These are phyloP conservation scores for Patella depressa DNA, from an alignment of 2,888 invertebrate genomes.

Conservation along the genomic window DNA sequence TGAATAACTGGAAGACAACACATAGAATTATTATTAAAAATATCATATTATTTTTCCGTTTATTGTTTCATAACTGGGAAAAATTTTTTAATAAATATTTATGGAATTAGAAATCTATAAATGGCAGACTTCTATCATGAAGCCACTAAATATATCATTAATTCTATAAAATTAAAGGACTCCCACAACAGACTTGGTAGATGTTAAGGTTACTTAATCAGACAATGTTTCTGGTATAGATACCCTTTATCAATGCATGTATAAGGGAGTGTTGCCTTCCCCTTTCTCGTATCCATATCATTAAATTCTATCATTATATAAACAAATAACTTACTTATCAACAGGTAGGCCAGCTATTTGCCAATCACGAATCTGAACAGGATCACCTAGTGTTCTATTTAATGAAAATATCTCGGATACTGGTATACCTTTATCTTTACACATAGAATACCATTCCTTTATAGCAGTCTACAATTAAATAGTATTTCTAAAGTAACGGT, in stretches of 20 bases:
- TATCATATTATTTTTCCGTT: background rate
- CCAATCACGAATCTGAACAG: slow-evolving; percentile 70
- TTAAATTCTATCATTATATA: background rate
- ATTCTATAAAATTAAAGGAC: too few relatives aligned
- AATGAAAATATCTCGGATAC: slow-evolving; percentile 68
- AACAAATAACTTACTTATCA: slow-evolving; percentile 59
- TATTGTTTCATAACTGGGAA: background rate
- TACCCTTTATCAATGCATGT: too few relatives aligned
- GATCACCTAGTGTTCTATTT: slow-evolving; percentile 67
- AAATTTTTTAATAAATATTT: background rate
- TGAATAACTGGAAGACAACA: slow-evolving; percentile 61
- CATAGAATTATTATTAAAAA: background rate
- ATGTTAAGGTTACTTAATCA: too few relatives aligned
- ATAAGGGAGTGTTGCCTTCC: too few relatives aligned
- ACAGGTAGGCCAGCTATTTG: slow-evolving; percentile 70
- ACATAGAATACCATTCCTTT: slow-evolving; percentile 66
- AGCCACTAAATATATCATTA: too few relatives aligned
- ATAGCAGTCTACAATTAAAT: slow-evolving; percentile 57
- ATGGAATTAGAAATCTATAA: background rate
- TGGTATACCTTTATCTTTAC: slow-evolving; percentile 65
- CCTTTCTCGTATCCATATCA: background rate
- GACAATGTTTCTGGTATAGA: too few relatives aligned
- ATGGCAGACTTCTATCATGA: background rate
- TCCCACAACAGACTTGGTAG: too few relatives aligned
- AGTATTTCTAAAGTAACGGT: too few relatives aligned